Base-by-base conservation (phyloP, 2,113 vertebrate genomes). In the Strix uralensis region DNA sequence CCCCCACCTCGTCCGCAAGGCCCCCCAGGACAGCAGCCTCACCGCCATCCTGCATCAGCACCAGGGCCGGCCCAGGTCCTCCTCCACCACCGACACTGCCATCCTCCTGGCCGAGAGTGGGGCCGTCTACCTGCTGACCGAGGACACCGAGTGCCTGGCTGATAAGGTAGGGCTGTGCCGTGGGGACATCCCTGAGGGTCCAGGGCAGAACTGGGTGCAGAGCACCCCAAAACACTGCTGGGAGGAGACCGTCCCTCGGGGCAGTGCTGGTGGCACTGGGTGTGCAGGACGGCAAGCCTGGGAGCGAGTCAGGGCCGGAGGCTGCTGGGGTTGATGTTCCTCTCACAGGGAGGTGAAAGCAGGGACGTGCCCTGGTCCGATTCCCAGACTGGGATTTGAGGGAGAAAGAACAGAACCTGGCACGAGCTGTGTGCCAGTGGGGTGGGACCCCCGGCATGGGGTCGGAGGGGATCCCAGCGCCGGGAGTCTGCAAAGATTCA, bases 41-140 rank as follows among this genome's bases (percentile, higher is more conserved):
- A 96, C 98, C 4, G 98, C 98, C 95, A 97, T 98, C 94, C 97
- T 98, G 91, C 98, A 98, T 23, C 98, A 98, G 95, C 98, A 99
- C 95, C 98, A 98, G 88, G 98, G 98, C 16, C 97, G 98, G 17
- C 98, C 98, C 25, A 93, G 98, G 38, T 99, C 98, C 27, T 99
- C 98, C 5, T 99, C 98, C 81, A 98, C 98, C 91, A 98, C 98
- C 0, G 98, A 98, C 96, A 98, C 98, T 1, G 97, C 98, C 92
- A 94, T 98, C 92, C 97, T 98, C 57, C 94, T 98, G 93, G 98
- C 98, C 0, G 98, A 98, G 23, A 86, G 98, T 1, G 82, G 97
- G 9, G 96, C 94, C 0, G 96, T 97, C 55, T 98, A 98, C 70
- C 96, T 98, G 92, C 90, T 98, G 27, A 47, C 98, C 0, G 98